phyloP scores from a whole-genome alignment of 2,113 vertebrate genomes.

The Strix uralensis region DNA sequence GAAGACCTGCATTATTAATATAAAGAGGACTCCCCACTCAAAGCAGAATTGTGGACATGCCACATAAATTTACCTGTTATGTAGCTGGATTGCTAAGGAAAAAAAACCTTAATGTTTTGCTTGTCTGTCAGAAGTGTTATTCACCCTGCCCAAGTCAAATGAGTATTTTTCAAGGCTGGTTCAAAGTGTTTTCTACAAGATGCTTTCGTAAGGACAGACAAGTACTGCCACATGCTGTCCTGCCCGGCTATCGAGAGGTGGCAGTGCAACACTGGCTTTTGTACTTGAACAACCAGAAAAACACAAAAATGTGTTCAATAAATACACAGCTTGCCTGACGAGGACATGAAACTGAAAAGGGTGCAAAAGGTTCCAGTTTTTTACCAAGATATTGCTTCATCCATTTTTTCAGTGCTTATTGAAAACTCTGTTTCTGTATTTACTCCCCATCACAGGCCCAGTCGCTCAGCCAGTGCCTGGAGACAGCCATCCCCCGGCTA shows the following conservation, averaged over 20 bases:
- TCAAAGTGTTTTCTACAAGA: background rate
- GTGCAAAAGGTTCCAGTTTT: background rate
- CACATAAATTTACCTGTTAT: background rate
- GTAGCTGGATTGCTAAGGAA: background rate
- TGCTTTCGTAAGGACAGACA: background rate
- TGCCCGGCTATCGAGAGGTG: background rate
- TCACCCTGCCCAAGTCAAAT: background rate
- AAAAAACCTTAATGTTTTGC: background rate
- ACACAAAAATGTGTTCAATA: background rate
- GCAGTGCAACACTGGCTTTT: slow-evolving; percentile 15
- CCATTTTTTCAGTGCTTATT: accelerated
- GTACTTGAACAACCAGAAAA: accelerated
- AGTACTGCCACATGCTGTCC: background rate
- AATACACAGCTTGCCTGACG: background rate
- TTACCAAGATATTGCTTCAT: background rate
- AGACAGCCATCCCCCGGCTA: accelerated
- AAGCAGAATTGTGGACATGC: background rate
- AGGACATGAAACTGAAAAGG: background rate
- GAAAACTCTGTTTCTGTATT: background rate
- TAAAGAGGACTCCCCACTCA: background rate
- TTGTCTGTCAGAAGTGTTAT: background rate
- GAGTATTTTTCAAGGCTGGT: background rate
- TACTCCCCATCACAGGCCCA: accelerated
- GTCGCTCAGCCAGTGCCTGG: accelerated
- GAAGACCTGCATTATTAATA: background rate